These are phyloP conservation scores for Nomada ferruginata DNA, from an alignment of 2,888 invertebrate species.

Conservation along the genomic window DNA sequence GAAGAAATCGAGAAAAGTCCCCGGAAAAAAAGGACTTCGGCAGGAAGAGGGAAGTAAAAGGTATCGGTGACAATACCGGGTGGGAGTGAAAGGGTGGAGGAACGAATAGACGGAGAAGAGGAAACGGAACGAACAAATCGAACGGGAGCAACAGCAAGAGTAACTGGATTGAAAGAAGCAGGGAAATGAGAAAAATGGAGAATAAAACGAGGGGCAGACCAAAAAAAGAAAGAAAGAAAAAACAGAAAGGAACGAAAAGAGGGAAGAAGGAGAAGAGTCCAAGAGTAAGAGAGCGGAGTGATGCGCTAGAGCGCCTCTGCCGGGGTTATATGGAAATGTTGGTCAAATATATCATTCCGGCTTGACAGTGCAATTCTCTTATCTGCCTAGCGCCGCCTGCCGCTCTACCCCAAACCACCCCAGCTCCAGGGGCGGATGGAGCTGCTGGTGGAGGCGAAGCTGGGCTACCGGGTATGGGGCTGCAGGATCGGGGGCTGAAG, in stretches of 20 bases:
- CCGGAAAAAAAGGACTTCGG: neutral
- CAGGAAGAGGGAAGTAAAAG: conserved; percentile 27
- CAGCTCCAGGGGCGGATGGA: conserved; percentile 74
- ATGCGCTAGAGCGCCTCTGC: conserved; percentile 80
- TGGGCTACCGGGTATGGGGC: conserved; percentile 62
- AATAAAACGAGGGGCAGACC: conserved; percentile 59
- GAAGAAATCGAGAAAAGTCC: neutral
- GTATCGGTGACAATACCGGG: conserved; percentile 14
- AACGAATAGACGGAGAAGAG: conserved; percentile 60
- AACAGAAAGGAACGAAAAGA: conserved; percentile 64
- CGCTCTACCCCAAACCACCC: conserved; percentile 82
- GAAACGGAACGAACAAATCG: conserved; percentile 50
- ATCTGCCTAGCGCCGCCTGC: conserved; percentile 88
- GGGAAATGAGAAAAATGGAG: conserved; percentile 32
- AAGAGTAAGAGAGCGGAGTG: conserved; percentile 76
- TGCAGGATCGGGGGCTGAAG: conserved; percentile 77
- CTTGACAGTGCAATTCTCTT: conserved; percentile 96
- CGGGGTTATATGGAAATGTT: conserved; percentile 91
- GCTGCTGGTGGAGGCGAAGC: conserved; percentile 67
- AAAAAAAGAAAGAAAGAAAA: conserved; percentile 59
- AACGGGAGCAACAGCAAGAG: conserved; percentile 43
- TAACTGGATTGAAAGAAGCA: conserved; percentile 23
- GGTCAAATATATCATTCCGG: conserved; percentile 96
- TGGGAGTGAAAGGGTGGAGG: conserved; percentile 47
- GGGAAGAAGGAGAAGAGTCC: conserved; percentile 69